A percentile compares a stretch with the other conserved stretches of the same genome.
These are phyloP conservation scores for Drosophila serrata DNA, from an alignment of 1,140 invertebrate genomes.

Conservation along the genomic window DNA sequence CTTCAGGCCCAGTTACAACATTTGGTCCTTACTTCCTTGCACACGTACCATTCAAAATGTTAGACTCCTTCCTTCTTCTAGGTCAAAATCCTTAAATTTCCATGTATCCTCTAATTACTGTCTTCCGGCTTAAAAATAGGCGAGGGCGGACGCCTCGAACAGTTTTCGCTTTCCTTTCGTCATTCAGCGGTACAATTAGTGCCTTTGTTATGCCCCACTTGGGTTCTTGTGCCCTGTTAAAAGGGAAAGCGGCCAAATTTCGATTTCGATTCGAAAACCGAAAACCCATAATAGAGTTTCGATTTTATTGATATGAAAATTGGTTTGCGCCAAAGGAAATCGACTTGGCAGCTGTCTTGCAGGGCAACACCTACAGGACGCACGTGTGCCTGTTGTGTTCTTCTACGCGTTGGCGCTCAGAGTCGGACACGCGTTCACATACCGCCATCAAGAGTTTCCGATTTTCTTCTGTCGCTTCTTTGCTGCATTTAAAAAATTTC, in stretches of 20 bases:
- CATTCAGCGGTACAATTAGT: slow-evolving; percentile 70
- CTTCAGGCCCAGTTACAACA: background rate
- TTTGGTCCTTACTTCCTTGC: slow-evolving; percentile 19
- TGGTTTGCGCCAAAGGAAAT: slow-evolving; percentile 75
- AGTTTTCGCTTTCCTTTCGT: slow-evolving; percentile 75
- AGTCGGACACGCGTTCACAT: slow-evolving; percentile 60
- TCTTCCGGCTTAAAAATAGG: slow-evolving; percentile 66
- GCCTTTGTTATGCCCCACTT: slow-evolving; percentile 74
- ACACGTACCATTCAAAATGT: slow-evolving; percentile 55
- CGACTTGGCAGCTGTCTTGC: slow-evolving; percentile 65
- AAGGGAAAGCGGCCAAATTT: slow-evolving; percentile 64
- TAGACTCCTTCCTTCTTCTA: slow-evolving; percentile 36
- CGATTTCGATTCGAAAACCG: slow-evolving; percentile 68
- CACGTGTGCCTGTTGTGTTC: slow-evolving; percentile 46
- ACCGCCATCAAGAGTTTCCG: slow-evolving; percentile 20
- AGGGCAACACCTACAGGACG: slow-evolving; percentile 77
- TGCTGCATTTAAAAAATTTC: slow-evolving; percentile 26
- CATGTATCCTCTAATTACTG: slow-evolving; percentile 76
- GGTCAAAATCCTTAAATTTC: slow-evolving; percentile 20
- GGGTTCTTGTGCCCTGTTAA: slow-evolving; percentile 53
- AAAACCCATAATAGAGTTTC: slow-evolving; percentile 63
- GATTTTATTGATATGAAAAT: slow-evolving; percentile 83
- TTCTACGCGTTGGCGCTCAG: slow-evolving; percentile 22
- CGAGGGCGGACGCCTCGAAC: slow-evolving; percentile 36
- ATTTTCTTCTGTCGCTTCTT: slow-evolving; percentile 8